These are phyloP conservation scores for Melinopterus prodromus DNA, from an alignment of 2,888 invertebrate genomes.

Conservation along the genomic window DNA sequence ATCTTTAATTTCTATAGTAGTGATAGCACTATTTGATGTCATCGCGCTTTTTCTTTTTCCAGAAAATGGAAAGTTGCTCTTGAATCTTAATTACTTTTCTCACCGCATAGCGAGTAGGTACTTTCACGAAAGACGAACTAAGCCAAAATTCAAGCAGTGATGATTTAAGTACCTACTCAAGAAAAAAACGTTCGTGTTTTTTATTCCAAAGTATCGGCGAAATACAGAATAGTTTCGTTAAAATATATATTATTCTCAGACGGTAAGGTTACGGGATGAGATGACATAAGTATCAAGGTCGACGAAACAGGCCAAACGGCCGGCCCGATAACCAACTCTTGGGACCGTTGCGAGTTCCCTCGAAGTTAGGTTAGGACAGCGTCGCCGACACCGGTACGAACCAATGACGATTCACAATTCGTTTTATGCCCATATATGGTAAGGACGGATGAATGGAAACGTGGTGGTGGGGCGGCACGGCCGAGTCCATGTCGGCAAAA, in stretches of 20 bases:
- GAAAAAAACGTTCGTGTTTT: too few relatives aligned
- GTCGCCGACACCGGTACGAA: constrained; percentile 51
- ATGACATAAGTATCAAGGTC: constrained; percentile 50
- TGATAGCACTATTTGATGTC: not conserved
- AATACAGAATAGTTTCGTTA: not conserved
- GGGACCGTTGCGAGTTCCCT: constrained; percentile 47
- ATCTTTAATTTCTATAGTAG: too few relatives aligned
- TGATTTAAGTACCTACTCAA: too few relatives aligned
- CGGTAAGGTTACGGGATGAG: constrained; percentile 34
- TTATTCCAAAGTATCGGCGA: too few relatives aligned
- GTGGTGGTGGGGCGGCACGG: constrained; percentile 63
- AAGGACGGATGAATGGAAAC: constrained; percentile 58
- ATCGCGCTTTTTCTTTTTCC: not conserved
- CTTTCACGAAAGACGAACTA: not conserved
- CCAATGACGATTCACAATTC: constrained; percentile 74
- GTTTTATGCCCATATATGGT: constrained; percentile 86
- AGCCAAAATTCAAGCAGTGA: not conserved
- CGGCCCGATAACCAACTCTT: constrained; percentile 47
- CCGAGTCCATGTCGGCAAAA: constrained; percentile 54
- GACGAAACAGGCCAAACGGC: constrained; percentile 54
- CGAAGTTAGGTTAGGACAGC: constrained; percentile 57
- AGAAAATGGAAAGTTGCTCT: not conserved
- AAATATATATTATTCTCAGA: not conserved
- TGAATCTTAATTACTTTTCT: not conserved
- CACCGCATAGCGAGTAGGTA: not conserved